Base-by-base conservation (phyloP, 2,113 vertebrate genomes). In the Ammodytes marinus region DNA sequence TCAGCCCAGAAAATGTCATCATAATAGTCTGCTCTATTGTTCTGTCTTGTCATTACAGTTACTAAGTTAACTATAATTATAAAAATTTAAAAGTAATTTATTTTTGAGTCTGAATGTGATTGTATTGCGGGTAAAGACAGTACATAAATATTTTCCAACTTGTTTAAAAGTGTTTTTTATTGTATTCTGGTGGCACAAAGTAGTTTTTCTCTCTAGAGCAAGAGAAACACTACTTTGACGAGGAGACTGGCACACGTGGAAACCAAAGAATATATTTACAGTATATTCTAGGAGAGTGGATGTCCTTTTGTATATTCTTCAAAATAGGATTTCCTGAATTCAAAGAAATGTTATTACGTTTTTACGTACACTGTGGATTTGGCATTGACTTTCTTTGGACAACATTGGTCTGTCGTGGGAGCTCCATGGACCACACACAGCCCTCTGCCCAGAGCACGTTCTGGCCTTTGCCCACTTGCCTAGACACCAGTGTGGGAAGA, bases 371-470 rank as follows among this genome's bases (percentile, higher is more conserved):
- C 87, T 91, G 84, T 84, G 87, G 89, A 90, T 92, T 91, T 91
- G 90, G 91, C 82, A 19, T 37, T 69, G 37, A 4, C 69, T 83
- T 77, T 72, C 53, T 85, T 86, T 85, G 67, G 79, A 71, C 79
- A 84, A 53, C 74, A 66, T 55, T 80, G 58, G 13, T 69, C 60
- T 85, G 75, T 85, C 86, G 68, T 88, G 84, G 80, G 80, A 87
- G 78, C 81, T 75, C 65, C 55, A 69, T 11, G 79, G 92, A 94
- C 92, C 91, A 93, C 94, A 93, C 91, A 92, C 89, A 87, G 77
- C 45, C 81, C 76, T 74, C 70, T 89, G 65, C 80, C 74, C 69
- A 85, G 77, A 85, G 76, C 61, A 77, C 54, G 19, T 55, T 87
- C 80, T 85, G 78, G 77, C 79, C 71, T 63, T 15, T 84, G 74